Evolutionary conservation across 2,797 vertebrate species (phyloP), one percentile per base, ranked within the genome.

Genomic region (Propithecus deckenii): DNA sequence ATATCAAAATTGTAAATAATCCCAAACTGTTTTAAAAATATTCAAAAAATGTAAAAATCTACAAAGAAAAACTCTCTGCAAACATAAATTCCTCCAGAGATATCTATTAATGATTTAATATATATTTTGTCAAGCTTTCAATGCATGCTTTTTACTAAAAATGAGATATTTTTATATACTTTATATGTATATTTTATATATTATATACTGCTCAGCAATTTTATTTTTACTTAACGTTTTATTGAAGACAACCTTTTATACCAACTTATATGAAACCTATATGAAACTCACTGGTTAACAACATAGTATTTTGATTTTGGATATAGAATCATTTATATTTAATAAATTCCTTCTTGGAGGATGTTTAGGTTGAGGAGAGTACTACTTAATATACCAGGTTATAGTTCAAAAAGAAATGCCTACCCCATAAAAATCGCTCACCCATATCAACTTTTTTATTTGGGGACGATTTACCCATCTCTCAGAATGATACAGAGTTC

Each of bases 91-190:
- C 61, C 65, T 94, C 38, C 38, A 92, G 20, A 76, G 30, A 48
- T 65, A 95, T 38, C 41, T 55, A 86, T 38, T 59, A 41, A 76
- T 52, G 81, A 94, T 48, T 83, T 94, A 63, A 25, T 25, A 30
- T 38, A 43, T 15, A 81, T 57, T 94, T 94, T 90, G 65, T 41
- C 25, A 69, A 61, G n/a, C 4, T 72, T 95, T 79, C 85, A 46
- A 96, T 76, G 22, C 2, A 87, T 57, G 61, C 35, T 74, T 94
- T 67, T 88, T 80, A 28, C 41, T 85, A 48, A 92, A 95, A 96
- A 43, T 80, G 20, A 92, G 23, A 43, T 69, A 35, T 41, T 52
- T 94, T 69, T 32, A 89, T 78, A 43, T 55, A 55, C 50, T 72
- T 35, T 28, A 41, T 38, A 43, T 59, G 1, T 61, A 25, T 88